These are phyloP conservation scores for Erebia aethiops DNA, from an alignment of 2,888 invertebrate genomes.

Conservation along the genomic window DNA sequence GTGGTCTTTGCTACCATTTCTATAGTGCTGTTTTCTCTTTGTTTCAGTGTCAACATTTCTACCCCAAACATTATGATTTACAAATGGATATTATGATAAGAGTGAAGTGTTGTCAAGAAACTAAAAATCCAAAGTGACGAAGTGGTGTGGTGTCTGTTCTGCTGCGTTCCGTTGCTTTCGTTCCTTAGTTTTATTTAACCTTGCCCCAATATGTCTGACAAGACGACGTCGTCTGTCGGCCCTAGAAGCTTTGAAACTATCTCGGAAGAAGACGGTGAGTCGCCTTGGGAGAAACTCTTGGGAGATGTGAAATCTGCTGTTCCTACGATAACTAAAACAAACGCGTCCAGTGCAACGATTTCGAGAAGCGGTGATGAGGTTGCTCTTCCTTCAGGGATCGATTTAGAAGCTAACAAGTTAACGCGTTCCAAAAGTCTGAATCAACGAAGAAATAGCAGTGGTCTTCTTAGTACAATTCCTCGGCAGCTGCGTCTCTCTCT, in stretches of 20 bases:
- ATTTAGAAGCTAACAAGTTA: conserved; percentile 70
- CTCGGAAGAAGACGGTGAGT: conserved; percentile 75
- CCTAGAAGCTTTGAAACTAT: conserved; percentile 80
- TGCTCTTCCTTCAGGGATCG: conserved; percentile 58
- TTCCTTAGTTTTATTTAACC: conserved; percentile 34
- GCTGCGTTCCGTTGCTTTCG: conserved; percentile 71
- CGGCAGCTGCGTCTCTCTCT: conserved; percentile 78
- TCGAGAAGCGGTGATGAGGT: conserved; percentile 63
- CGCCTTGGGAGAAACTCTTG: conserved; percentile 78
- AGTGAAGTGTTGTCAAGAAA: conserved; percentile 83
- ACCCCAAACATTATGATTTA: conserved; percentile 83
- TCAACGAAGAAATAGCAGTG: conserved; percentile 77
- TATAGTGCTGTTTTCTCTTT: conserved; percentile 53
- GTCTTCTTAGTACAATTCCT: conserved; percentile 80
- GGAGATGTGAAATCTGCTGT: conserved; percentile 72
- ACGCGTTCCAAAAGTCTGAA: conserved; percentile 77
- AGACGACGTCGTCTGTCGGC: conserved; percentile 76
- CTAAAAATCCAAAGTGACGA: conserved; percentile 83
- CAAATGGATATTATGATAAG: conserved; percentile 84
- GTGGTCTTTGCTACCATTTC: not conserved
- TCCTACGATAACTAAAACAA: conserved; percentile 76
- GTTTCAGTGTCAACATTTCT: conserved; percentile 83
- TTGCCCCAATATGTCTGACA: conserved; percentile 71
- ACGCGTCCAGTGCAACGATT: conserved; percentile 72
- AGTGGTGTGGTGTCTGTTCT: conserved; percentile 78